These are phyloP conservation scores for Drosophila engyochracea DNA, from an alignment of 2,888 invertebrate genomes.

Conservation along the genomic window DNA sequence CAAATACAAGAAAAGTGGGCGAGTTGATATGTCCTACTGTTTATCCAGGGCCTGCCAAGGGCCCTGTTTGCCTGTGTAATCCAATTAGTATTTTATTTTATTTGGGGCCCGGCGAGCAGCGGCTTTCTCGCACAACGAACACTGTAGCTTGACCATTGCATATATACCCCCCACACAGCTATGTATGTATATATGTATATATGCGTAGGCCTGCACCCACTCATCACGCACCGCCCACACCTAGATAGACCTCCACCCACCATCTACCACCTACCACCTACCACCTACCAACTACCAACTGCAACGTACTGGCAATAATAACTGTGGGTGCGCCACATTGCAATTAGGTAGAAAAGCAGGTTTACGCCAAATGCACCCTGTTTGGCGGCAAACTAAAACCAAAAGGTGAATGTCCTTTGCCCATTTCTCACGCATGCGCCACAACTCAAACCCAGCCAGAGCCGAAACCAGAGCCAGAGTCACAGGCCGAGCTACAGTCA, in stretches of 20 bases:
- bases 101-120: slow-evolving; percentile 14
- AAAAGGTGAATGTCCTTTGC: slow-evolving; percentile 76
- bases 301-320: slow-evolving; percentile 13
- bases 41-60: slow-evolving; percentile 10
- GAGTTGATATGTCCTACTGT: neutral
- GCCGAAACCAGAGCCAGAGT: slow-evolving; percentile 6
- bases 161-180: neutral
- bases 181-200: neutral
- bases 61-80: slow-evolving; percentile 39
- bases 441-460: slow-evolving; percentile 16
- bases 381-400: slow-evolving; percentile 72
- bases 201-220: slow-evolving; percentile 2
- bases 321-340: slow-evolving; percentile 66
- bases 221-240: neutral
- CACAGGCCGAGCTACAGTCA: slow-evolving; percentile 2
- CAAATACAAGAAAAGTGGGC: slow-evolving; percentile 5
- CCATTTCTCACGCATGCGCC: slow-evolving; percentile 65
- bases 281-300: neutral
- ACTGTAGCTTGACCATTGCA: slow-evolving; percentile 30
- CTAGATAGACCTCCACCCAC: neutral
- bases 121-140: neutral
- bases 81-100: slow-evolving; percentile 56
- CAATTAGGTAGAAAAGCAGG: slow-evolving; percentile 70
- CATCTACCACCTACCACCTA: neutral
- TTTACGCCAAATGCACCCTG: slow-evolving; percentile 72